A percentile compares a stretch with the other conserved stretches of the same genome.
Conservation (phyloP, 2,888 invertebrate species). For the Apoda limacodes region DNA sequence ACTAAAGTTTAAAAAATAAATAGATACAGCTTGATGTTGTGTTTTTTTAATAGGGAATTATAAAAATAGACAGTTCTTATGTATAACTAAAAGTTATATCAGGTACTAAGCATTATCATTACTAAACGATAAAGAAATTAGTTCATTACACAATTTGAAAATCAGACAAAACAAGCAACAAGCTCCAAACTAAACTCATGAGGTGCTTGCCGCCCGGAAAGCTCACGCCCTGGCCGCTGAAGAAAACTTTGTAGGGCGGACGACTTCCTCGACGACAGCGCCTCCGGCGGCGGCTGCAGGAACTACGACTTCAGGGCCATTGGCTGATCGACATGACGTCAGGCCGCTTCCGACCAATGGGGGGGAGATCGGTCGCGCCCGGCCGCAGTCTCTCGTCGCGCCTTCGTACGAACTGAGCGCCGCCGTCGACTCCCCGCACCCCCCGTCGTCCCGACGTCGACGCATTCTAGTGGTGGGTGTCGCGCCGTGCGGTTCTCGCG, state of each 20-base stretch:
- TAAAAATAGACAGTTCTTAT: too few relatives aligned
- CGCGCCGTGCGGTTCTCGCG: conserved; percentile 67
- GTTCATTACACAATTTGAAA: too few relatives aligned
- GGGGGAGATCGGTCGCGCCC: conserved; percentile 45
- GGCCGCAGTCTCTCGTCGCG: conserved; percentile 65
- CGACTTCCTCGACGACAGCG: conserved; percentile 49
- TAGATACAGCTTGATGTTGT: too few relatives aligned
- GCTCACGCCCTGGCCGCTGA: conserved; percentile 56
- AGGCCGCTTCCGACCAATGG: conserved; percentile 50
- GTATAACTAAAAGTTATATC: too few relatives aligned
- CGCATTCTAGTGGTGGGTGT: conserved; percentile 68
- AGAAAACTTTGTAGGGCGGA: conserved; percentile 65
- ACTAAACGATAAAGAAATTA: too few relatives aligned
- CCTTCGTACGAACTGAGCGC: conserved; percentile 63
- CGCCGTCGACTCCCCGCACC: conserved; percentile 44
- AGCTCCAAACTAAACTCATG: too few relatives aligned
- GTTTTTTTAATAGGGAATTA: too few relatives aligned
- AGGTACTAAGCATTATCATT: too few relatives aligned
- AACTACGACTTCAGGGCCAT: conserved; percentile 38
- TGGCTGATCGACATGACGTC: conserved; percentile 55
- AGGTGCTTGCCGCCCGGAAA: conserved; percentile 47
- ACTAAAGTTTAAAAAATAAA: too few relatives aligned
- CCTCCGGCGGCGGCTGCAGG: conserved; percentile 37
- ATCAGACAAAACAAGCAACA: too few relatives aligned
- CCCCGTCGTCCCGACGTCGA: conserved; percentile 47